Evolutionary conservation across 1,140 invertebrate species (phyloP).

Genomic region (Manduca sexta): DNA sequence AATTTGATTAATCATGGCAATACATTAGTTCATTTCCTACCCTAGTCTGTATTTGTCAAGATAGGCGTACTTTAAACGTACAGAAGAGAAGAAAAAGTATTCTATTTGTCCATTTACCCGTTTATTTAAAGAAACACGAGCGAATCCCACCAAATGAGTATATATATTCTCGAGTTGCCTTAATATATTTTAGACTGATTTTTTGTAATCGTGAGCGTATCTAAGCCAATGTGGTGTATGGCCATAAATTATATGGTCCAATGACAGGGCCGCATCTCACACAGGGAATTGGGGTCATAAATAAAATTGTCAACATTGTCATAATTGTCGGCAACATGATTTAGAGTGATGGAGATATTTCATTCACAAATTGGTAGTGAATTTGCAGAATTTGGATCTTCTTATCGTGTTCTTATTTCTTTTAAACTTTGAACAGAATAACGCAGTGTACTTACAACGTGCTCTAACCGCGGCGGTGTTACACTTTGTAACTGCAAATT

Average conservation of each 20-base stretch:
- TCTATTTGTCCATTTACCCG: neutral
- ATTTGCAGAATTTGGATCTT: no score
- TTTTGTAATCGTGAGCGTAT: constrained; percentile 54
- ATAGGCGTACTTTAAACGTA: no score
- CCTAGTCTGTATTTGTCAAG: no score
- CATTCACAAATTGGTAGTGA: no score
- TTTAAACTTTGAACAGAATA: constrained; percentile 23
- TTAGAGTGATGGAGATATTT: no score
- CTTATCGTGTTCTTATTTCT: constrained; percentile 13
- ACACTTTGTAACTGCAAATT: constrained; percentile 15
- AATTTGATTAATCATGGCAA: no score
- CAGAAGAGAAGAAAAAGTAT: no score
- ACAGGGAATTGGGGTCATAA: neutral
- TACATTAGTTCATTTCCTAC: no score
- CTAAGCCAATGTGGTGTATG: constrained; percentile 26
- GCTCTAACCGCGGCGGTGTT: constrained; percentile 23
- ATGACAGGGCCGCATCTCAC: constrained; percentile 16
- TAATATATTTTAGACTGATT: constrained; percentile 72
- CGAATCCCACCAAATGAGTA: constrained; percentile 15
- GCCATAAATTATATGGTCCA: constrained; percentile 18
- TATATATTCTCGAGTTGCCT: constrained; percentile 67
- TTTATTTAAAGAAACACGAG: constrained; percentile 8
- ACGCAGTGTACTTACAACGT: constrained; percentile 38
- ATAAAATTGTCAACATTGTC: no score
- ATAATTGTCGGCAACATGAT: no score